phyloP scores from a whole-genome alignment of 2,797 vertebrate species.

The Mionectes olivaceus region DNA sequence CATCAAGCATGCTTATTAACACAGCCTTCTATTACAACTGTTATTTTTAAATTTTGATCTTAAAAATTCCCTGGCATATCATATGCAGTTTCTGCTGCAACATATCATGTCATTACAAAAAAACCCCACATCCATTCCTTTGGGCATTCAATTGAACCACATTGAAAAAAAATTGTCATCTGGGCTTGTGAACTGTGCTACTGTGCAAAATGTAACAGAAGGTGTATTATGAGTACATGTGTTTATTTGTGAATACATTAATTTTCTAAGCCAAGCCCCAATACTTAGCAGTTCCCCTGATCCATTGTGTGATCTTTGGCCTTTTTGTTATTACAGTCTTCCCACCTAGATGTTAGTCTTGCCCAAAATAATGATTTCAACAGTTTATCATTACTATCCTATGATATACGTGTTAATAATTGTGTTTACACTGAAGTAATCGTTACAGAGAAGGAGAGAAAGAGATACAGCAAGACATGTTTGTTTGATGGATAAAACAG shows the following conservation, averaged over 20 bases:
- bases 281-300: conserved; percentile 75
- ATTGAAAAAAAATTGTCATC: conserved; percentile 18
- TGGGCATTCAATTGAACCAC: conserved; percentile 55
- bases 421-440: conserved; percentile 48
- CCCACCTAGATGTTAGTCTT: conserved; percentile 57
- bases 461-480: not conserved
- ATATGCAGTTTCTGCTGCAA: conserved; percentile 42
- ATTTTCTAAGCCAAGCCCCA: conserved; percentile 69
- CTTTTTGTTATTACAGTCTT: conserved; percentile 73
- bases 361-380: conserved; percentile 52
- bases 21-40: not conserved
- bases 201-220: conserved; percentile 41
- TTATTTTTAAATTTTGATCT: conserved; percentile 18
- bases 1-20: conserved; percentile 8
- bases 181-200: conserved; percentile 13
- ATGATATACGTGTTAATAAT: conserved; percentile 16
- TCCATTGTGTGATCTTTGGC: conserved; percentile 80
- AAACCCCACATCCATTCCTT: conserved; percentile 34
- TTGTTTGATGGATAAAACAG: conserved; percentile 45
- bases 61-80: conserved; percentile 50
- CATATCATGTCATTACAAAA: conserved; percentile 12
- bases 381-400: conserved; percentile 54
- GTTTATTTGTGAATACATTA: not conserved
- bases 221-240: not conserved
- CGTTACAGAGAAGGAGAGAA: conserved; percentile 10